Base-by-base conservation (phyloP, 2,113 vertebrate genomes). In the Oncorhynchus mykiss region DNA sequence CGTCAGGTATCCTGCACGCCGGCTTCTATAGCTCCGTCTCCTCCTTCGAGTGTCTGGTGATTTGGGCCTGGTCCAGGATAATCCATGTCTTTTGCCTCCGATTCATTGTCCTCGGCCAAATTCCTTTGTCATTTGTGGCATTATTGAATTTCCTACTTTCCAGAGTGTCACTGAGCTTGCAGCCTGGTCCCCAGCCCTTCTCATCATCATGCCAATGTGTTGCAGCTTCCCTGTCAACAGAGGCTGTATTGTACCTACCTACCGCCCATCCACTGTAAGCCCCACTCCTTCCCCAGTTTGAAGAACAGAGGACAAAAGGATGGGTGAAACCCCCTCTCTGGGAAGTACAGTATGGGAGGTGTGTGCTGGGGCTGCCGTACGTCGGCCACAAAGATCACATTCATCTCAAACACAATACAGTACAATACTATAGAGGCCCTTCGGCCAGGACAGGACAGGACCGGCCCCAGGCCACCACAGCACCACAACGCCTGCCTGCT, bases 281-380 rank as follows among this genome's bases (percentile, higher is more conserved):
- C 82, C 82, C 84, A 66, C 27, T 71, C 85, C 86, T 83, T 79
- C 51, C 71, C 84, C 84, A 81, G 79, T 90, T 86, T 84, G 89
- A 79, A 85, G 80, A 90, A 94, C 91, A 94, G 89, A 91, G 89
- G 87, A 93, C 93, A 94, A 93, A 88, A 87, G 80, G 79, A 92
- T 86, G 85, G 88, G 67, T 72, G 82, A 88, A 85, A 84, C 82
- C 89, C 88, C 83, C 87, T 88, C 86, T 72, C 88, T 84, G 83
- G 87, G 87, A 88, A 89, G 88, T 88, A 89, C 87, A 86, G 88
- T 85, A 85, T 81, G 80, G 87, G 87, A 91, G 89, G 91, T 92
- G 90, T 77, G 87, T 48, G 22, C n/a, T 29, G 11, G 18, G 71
- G 68, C 80, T 80, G 84, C 68, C 83, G 13, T 67, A 27, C 27